These are phyloP conservation scores for Patiria pectinifera DNA, from an alignment of 53 echinoderm and acorn worm species.

Conservation along the genomic window DNA sequence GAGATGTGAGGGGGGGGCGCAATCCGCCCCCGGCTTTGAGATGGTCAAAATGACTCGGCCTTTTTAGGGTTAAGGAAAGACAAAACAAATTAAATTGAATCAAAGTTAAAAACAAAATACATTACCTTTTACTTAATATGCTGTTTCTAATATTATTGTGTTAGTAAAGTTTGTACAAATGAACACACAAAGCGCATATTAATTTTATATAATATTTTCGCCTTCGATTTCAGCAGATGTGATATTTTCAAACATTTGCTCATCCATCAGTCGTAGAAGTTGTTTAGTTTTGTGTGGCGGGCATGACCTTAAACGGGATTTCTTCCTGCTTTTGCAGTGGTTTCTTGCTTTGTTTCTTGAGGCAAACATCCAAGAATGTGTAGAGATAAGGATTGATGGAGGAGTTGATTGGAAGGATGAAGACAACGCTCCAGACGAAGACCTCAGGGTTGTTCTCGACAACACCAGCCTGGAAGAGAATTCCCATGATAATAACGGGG, in stretches of 20 bases:
- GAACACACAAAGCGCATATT: too few species aligned
- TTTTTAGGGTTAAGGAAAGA: too few species aligned
- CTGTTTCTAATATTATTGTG: too few species aligned
- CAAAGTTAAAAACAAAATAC: too few species aligned
- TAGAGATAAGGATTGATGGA: slow-evolving; percentile 28
- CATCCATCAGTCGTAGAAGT: not conserved
- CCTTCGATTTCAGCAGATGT: not conserved
- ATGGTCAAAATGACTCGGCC: too few species aligned
- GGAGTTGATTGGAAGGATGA: slow-evolving; percentile 61
- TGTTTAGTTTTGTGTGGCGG: not conserved
- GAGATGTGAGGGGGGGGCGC: too few species aligned
- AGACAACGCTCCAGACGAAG: slow-evolving; percentile 42
- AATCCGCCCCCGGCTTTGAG: too few species aligned
- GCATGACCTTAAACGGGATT: not conserved
- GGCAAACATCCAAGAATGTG: not conserved
- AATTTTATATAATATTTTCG: too few species aligned
- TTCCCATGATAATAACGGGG: slow-evolving; percentile 60
- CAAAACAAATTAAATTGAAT: too few species aligned
- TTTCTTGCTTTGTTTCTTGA: not conserved
- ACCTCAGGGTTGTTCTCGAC: slow-evolving; percentile 24
- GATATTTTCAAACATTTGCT: not conserved
- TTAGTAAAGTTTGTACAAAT: too few species aligned
- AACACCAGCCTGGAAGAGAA: slow-evolving; percentile 38
- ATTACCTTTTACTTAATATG: too few species aligned
- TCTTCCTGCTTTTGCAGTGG: not conserved